Conservation (phyloP, 92 coral and sea anemone genomes). For the Zoanthus sociatus region DNA sequence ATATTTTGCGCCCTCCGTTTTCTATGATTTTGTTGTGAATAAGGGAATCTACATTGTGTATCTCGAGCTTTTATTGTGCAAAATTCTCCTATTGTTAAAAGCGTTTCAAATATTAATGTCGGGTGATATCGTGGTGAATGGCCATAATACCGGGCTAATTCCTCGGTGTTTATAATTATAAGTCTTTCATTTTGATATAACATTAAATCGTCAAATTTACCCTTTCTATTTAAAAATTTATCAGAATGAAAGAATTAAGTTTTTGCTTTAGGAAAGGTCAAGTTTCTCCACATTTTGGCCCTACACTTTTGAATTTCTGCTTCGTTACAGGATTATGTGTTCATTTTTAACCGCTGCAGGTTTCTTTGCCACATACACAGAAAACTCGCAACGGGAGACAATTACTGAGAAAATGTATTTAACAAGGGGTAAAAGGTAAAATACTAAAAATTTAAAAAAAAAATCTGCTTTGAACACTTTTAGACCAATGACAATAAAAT, state of each 20-base stretch:
- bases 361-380: conserved; percentile 22
- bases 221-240: background rate
- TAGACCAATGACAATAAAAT: background rate
- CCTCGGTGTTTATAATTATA: conserved; percentile 21
- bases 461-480: background rate
- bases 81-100: background rate
- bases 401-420: background rate
- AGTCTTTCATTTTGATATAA: background rate
- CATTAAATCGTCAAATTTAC: background rate
- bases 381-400: conserved; percentile 24
- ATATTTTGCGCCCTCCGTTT: background rate
- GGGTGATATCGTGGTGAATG: background rate
- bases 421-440: background rate
- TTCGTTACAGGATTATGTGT: background rate
- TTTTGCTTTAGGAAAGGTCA: background rate
- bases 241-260: background rate
- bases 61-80: background rate
- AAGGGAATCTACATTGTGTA: background rate
- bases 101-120: conserved; percentile 24
- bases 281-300: background rate
- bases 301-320: background rate
- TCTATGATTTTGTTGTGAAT: background rate
- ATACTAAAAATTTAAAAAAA: background rate
- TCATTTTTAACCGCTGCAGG: background rate
- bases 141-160: conserved; percentile 8